Evolutionary conservation across 2,797 vertebrate genomes (phyloP).

Genomic region (Squalus acanthias): DNA sequence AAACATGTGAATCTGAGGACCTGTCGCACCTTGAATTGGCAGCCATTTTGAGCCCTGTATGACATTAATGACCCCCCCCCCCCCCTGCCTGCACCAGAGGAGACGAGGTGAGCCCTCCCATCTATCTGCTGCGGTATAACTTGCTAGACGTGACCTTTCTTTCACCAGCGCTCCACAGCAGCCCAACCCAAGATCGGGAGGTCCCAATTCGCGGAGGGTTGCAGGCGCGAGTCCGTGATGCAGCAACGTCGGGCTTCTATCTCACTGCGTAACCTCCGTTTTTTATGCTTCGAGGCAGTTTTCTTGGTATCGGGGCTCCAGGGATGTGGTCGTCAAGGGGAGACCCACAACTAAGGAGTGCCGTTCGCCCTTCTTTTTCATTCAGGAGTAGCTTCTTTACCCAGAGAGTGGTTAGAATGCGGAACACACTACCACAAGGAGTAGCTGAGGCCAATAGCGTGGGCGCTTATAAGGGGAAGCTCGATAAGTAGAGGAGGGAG

Average conservation of each 20-base stretch:
- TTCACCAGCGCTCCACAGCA: neutral
- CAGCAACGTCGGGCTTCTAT: neutral
- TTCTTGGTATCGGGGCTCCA: neutral
- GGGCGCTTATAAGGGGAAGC: neutral
- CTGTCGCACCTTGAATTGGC: neutral
- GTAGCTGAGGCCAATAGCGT: too few species aligned
- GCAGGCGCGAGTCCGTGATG: neutral
- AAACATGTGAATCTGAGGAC: neutral
- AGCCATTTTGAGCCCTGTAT: neutral
- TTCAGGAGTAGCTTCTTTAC: neutral
- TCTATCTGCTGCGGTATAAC: neutral
- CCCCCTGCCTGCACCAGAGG: neutral
- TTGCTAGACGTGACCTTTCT: neutral
- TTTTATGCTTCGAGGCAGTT: neutral
- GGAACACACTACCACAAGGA: neutral
- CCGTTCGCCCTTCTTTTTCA: neutral
- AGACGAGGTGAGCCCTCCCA: neutral
- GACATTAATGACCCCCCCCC: neutral
- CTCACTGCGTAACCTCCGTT: neutral
- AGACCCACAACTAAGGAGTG: neutral
- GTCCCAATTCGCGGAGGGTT: neutral
- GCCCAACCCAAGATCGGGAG: neutral
- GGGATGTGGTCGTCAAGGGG: neutral
- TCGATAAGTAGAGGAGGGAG: neutral
- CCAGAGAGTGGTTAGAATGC: neutral